Percentiles rank a stretch among this genome's conserved stretches.
Evolutionary conservation across 2,113 vertebrate genomes (phyloP).

Genomic region (Syrrhaptes paradoxus): DNA sequence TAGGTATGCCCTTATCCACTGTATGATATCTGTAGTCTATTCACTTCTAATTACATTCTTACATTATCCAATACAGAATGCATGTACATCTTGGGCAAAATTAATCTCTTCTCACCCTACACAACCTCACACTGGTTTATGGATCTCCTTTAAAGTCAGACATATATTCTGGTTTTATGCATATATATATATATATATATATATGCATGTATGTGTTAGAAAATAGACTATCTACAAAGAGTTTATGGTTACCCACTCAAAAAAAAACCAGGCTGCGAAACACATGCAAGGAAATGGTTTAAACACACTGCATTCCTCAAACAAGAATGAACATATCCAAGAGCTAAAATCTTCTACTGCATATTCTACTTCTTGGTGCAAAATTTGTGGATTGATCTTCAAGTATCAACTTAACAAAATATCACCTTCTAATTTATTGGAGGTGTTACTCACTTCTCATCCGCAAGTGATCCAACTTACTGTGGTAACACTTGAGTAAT

Average conservation of each 20-base stretch:
- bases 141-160: background rate
- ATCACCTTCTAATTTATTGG: background rate
- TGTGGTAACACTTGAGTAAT: background rate
- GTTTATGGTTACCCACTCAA: background rate
- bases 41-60: background rate
- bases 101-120: background rate
- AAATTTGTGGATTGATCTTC: background rate
- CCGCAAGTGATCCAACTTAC: background rate
- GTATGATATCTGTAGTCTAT: background rate
- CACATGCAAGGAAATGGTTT: background rate
- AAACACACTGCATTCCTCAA: background rate
- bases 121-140: background rate
- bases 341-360: background rate
- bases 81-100: background rate
- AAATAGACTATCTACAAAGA: background rate
- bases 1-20: background rate
- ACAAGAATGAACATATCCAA: background rate
- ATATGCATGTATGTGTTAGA: background rate
- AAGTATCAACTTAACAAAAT: background rate
- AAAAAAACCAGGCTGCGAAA: background rate
- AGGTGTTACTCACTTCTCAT: background rate
- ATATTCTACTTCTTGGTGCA: background rate
- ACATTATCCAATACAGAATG: background rate
- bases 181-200: too few species aligned
- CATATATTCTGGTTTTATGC: background rate